phyloP scores from a whole-genome alignment of 1,140 invertebrate species.

The Leptestheria dahalacensis region DNA sequence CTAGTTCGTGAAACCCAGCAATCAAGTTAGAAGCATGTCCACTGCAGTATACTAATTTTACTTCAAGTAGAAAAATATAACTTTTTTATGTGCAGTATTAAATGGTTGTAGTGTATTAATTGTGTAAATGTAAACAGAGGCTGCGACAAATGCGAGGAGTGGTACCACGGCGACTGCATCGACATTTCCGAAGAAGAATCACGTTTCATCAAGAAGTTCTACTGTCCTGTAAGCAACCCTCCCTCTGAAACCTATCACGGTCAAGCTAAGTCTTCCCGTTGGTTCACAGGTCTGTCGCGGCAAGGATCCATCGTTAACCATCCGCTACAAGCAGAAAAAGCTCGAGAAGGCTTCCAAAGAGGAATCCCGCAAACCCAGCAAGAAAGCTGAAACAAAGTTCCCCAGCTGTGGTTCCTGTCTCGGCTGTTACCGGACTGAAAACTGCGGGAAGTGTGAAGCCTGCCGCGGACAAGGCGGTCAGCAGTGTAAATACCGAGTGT shows the following conservation, averaged over 20 bases:
- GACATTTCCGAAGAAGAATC: constrained; percentile 84
- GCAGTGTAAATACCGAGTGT: constrained; percentile 2
- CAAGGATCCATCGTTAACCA: constrained; percentile 64
- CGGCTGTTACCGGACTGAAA: constrained; percentile 58
- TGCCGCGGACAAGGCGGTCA: constrained; percentile 36
- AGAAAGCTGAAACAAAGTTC: constrained; percentile 11
- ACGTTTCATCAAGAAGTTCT: constrained; percentile 84
- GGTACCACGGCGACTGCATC: constrained; percentile 97
- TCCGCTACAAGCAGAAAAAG: constrained; percentile 55
- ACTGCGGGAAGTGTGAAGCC: constrained; percentile 73
- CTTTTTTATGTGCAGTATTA: constrained; percentile 17
- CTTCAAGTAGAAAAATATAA: constrained; percentile 4
- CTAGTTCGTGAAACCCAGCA: too few relatives aligned
- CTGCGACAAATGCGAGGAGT: constrained; percentile 94
- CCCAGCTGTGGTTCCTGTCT: constrained; percentile 62
- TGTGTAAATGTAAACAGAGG: constrained; percentile 41
- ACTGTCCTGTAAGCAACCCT: constrained; percentile 48
- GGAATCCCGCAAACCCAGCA: constrained; percentile 17
- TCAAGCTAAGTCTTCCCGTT: constrained; percentile 10
- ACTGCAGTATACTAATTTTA: too few relatives aligned
- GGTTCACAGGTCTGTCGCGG: constrained; percentile 46
- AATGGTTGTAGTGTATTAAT: constrained; percentile 6
- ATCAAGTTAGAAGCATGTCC: too few relatives aligned
- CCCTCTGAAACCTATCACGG: constrained; percentile 5
- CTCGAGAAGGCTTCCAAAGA: constrained; percentile 22